Evolutionary conservation across 2,888 invertebrate species (phyloP).

Genomic region (Actias luna): DNA sequence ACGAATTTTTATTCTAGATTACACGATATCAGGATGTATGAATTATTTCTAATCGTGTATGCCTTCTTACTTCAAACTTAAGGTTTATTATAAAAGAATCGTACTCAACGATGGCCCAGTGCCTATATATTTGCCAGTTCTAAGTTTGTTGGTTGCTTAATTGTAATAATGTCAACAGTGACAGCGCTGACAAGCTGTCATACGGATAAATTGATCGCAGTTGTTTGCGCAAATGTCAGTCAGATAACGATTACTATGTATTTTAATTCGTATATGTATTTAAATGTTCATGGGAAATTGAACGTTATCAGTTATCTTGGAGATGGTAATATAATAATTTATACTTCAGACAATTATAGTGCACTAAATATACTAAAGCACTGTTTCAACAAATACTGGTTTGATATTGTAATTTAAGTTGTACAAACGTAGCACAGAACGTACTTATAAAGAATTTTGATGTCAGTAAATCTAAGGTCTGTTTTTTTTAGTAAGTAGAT

Average conservation of each 20-base stretch:
- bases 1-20: constrained; percentile 71
- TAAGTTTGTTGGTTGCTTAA: constrained; percentile 74
- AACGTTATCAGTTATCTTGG: constrained; percentile 43
- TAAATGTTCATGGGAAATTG: constrained; percentile 55
- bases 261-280: constrained; percentile 67
- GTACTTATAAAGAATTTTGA: too few relatives aligned
- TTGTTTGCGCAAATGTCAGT: constrained; percentile 76
- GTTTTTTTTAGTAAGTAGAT: too few relatives aligned
- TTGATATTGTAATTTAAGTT: too few relatives aligned
- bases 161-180: constrained; percentile 76
- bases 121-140: constrained; percentile 56
- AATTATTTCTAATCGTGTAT: constrained; percentile 21
- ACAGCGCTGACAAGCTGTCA: constrained; percentile 76
- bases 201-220: constrained; percentile 74
- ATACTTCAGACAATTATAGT: constrained; percentile 14
- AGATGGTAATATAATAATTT: constrained; percentile 28
- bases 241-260: constrained; percentile 73
- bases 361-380: background rate
- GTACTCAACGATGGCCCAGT: constrained; percentile 39
- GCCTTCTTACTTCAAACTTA: constrained; percentile 40
- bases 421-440: too few relatives aligned
- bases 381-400: background rate
- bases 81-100: constrained; percentile 41
- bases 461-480: too few relatives aligned
- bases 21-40: constrained; percentile 34